Percentiles rank a stretch among this genome's conserved stretches.
Evolutionary conservation across 2,888 invertebrate species (phyloP).

Genomic region (Alitta virens): DNA sequence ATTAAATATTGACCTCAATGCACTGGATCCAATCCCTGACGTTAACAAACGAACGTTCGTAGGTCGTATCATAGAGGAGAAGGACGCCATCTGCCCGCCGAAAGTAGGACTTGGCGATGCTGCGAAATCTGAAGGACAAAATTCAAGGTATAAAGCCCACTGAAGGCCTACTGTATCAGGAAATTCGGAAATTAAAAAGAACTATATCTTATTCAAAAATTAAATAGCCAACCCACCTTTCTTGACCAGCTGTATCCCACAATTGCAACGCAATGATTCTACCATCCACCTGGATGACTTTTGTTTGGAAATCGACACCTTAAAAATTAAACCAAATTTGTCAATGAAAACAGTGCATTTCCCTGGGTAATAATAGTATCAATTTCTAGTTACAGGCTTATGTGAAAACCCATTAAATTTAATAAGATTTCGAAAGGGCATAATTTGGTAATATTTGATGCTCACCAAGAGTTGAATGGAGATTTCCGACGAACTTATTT

Average conservation of each 20-base stretch:
- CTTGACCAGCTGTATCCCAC: conserved; percentile 67
- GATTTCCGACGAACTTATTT: conserved; percentile 61
- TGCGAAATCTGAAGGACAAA: conserved; percentile 59
- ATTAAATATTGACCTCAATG: too few relatives aligned
- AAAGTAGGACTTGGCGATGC: conserved; percentile 66
- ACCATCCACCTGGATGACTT: conserved; percentile 62
- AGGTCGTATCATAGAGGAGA: conserved; percentile 64
- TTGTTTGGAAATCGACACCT: conserved; percentile 57
- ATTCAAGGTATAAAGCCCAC: too few relatives aligned
- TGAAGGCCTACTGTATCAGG: too few relatives aligned
- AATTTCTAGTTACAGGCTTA: too few relatives aligned
- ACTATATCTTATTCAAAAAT: not conserved
- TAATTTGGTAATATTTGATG: not conserved
- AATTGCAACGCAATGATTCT: conserved; percentile 62
- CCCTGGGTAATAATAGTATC: too few relatives aligned
- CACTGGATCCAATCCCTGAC: conserved; percentile 65
- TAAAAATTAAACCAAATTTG: not conserved
- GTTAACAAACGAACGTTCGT: conserved; percentile 63
- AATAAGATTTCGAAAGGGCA: too few relatives aligned
- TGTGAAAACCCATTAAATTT: too few relatives aligned
- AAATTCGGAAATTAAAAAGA: not conserved
- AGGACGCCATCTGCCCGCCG: conserved; percentile 66
- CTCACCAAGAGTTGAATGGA: conserved; percentile 64
- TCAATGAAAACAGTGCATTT: too few relatives aligned
- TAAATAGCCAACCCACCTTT: conserved; percentile 49